Base-by-base conservation (phyloP, 2,113 vertebrate genomes). In the Irena cyanogastra region DNA sequence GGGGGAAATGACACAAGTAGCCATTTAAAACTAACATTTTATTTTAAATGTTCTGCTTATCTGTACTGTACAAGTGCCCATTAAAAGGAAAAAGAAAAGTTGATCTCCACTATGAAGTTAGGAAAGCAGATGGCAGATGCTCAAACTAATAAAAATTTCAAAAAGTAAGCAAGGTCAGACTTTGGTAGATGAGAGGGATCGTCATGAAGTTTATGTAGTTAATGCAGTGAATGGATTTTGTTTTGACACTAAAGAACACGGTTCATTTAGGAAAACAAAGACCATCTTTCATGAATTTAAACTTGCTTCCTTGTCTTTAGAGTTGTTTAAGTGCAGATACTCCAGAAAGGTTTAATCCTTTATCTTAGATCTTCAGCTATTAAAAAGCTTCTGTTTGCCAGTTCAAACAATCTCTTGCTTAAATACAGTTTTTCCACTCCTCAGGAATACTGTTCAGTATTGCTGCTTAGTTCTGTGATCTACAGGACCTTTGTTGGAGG, bases 401-500 rank as follows among this genome's bases (percentile, higher is more conserved):
- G 96, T 97, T 98, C 97, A 98, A 97, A 97, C 97, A 97, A 94
- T 93, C 97, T 93, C 91, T 97, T 97, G 91, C 97, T 97, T 97
- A 97, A 98, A 98, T 97, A 97, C 97, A 97, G 97, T 97, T 97
- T 97, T 98, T 97, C 97, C 96, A 97, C 96, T 97, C 92, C 96
- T 98, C 95, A 96, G 94, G 97, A 98, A 97, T 94, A 97, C 97
- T 96, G 94, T 93, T 96, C 96, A 97, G 98, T 64, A 90, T 83
- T 94, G 95, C 97, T 98, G 96, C 97, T 97, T 76, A 89, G 96
- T 95, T 97, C 98, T 98, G 97, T 97, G 97, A 97, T 98, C 98
- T 92, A 87, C 96, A 91, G 89, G 97, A 98, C 97, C 97, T 98
- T 98, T 98, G 98, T 98, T 98, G 97, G 97, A 98, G 97, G 98